Conservation (phyloP, 2,888 invertebrate genomes). For the Cosmia trapezina region DNA sequence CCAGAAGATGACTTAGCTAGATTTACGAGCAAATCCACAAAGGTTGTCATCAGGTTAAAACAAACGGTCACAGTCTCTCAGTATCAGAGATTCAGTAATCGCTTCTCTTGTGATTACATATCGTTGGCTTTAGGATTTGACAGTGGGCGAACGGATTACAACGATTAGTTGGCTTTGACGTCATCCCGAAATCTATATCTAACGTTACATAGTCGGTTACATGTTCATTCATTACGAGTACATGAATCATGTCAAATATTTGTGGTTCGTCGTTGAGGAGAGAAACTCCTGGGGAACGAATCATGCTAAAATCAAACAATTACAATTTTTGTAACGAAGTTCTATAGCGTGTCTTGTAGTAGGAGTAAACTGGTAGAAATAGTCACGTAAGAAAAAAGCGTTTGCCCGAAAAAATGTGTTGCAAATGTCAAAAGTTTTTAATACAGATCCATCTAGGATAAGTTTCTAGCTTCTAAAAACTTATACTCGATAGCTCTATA, state of each 20-base stretch:
- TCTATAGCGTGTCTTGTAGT: no score
- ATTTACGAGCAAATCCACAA: neutral
- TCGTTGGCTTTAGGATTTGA: constrained; percentile 12
- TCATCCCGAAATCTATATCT: constrained; percentile 24
- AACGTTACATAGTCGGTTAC: constrained; percentile 1
- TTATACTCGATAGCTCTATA: no score
- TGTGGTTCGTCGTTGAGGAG: neutral
- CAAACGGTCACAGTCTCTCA: neutral
- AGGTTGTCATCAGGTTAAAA: neutral
- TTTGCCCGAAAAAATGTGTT: no score
- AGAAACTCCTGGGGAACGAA: neutral
- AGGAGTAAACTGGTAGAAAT: no score
- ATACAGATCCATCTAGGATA: no score
- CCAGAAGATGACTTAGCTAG: neutral
- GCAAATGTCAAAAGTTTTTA: no score
- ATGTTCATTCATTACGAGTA: constrained; percentile 6
- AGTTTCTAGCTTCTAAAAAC: no score
- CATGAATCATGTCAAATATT: constrained; percentile 14
- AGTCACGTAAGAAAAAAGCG: no score
- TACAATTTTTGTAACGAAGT: neutral
- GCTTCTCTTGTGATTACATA: constrained; percentile 15
- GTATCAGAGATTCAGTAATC: constrained; percentile 13
- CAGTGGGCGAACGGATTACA: constrained; percentile 44
- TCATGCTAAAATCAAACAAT: neutral
- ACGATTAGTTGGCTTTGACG: constrained; percentile 37